phyloP scores from a whole-genome alignment of 2,797 vertebrate species.

The Pangasius djambal region DNA sequence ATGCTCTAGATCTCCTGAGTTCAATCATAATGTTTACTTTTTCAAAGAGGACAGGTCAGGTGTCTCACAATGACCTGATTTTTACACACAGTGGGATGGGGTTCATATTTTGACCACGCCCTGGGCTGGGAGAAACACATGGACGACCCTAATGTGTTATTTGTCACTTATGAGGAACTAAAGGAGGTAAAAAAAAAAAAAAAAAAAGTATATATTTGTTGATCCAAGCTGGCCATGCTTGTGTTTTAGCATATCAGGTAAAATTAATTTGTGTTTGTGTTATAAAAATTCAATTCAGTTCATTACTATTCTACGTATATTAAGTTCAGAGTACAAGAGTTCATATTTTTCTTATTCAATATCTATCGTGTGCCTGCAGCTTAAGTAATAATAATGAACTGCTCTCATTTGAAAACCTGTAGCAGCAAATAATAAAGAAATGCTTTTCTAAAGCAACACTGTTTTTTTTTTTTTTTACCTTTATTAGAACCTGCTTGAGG shows the following conservation, averaged over 20 bases:
- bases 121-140: slow-evolving; percentile 72
- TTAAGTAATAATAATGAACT: not conserved
- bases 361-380: not conserved
- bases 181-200: slow-evolving; percentile 71
- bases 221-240: not conserved
- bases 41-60: not conserved
- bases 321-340: not conserved
- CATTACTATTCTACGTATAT: not conserved
- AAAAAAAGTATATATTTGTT: not conserved
- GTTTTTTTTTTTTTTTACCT: not conserved
- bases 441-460: no score
- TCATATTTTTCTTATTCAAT: not conserved
- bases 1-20: not conserved
- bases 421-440: not conserved
- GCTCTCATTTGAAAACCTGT: not conserved
- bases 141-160: slow-evolving; percentile 71
- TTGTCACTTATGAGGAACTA: slow-evolving; percentile 78
- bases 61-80: not conserved
- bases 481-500: slow-evolving; percentile 61
- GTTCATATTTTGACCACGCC: slow-evolving; percentile 78
- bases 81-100: slow-evolving; percentile 66
- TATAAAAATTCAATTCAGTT: not conserved
- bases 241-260: not conserved
- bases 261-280: not conserved
- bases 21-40: not conserved